These are phyloP conservation scores for Eupsittula cactorum DNA, from an alignment of 2,113 vertebrate species.

Conservation along the genomic window DNA sequence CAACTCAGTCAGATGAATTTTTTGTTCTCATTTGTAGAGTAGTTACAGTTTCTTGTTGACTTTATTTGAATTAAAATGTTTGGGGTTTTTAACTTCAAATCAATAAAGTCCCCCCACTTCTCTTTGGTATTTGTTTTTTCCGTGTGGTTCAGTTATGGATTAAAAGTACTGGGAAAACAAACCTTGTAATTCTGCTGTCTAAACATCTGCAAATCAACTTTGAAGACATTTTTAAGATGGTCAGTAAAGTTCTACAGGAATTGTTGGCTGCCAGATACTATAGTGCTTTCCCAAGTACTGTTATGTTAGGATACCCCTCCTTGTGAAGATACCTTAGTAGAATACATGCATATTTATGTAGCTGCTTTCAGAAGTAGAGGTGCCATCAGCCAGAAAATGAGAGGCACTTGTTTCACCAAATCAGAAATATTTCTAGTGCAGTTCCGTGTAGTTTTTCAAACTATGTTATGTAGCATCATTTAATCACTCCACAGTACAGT, in stretches of 20 bases:
- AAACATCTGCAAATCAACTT: background rate
- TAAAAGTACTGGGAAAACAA: background rate
- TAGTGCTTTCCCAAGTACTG: background rate
- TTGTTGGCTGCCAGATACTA: background rate
- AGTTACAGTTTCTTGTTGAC: background rate
- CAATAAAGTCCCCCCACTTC: background rate
- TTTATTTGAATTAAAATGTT: background rate
- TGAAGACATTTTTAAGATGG: background rate
- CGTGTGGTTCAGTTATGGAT: background rate
- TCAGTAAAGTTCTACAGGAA: background rate
- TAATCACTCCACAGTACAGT: background rate
- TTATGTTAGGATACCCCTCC: background rate
- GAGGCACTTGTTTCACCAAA: background rate
- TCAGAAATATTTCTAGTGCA: background rate
- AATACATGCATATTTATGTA: background rate
- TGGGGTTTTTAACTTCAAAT: background rate
- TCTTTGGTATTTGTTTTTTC: background rate
- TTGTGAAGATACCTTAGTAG: background rate
- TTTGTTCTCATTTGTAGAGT: background rate
- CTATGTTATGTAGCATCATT: background rate
- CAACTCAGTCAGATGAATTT: background rate
- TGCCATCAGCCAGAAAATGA: background rate
- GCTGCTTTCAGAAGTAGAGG: background rate
- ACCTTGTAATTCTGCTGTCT: background rate
- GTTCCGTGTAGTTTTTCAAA: background rate